Conservation (phyloP, 2,113 vertebrate genomes). For the Cottus gobio region DNA sequence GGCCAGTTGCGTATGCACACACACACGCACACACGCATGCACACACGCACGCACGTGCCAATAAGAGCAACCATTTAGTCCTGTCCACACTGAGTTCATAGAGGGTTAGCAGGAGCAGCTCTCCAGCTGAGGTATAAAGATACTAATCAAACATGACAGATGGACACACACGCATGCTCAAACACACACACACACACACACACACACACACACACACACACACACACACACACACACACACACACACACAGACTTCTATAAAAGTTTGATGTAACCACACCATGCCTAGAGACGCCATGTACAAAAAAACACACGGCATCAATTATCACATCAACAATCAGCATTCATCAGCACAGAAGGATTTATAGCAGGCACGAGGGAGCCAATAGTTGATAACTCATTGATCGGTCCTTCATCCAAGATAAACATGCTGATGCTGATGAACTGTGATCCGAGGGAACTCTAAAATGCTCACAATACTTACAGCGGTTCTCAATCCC, state of each 20-base stretch:
- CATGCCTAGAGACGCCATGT: constrained; percentile 59
- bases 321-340: constrained; percentile 72
- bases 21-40: background rate
- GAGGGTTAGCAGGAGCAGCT: constrained; percentile 53
- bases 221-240: constrained; percentile 46
- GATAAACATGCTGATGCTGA: constrained; percentile 73
- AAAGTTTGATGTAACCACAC: constrained; percentile 63
- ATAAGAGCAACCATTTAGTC: constrained; percentile 49
- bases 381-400: constrained; percentile 51
- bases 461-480: constrained; percentile 52
- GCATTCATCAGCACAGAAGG: constrained; percentile 61
- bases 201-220: constrained; percentile 45
- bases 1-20: constrained; percentile 16
- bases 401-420: constrained; percentile 63
- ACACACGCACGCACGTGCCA: constrained; percentile 40
- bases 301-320: constrained; percentile 54
- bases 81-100: constrained; percentile 64
- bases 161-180: constrained; percentile 42
- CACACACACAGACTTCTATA: constrained; percentile 45
- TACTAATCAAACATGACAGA: constrained; percentile 72
- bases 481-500: constrained; percentile 30
- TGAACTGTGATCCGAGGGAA: constrained; percentile 65
- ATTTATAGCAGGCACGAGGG: constrained; percentile 41
- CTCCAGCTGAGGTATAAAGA: constrained; percentile 63
- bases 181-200: constrained; percentile 39